These are phyloP conservation scores for Exephanes ischioxanthus DNA, from an alignment of 2,888 invertebrate species.

Conservation along the genomic window DNA sequence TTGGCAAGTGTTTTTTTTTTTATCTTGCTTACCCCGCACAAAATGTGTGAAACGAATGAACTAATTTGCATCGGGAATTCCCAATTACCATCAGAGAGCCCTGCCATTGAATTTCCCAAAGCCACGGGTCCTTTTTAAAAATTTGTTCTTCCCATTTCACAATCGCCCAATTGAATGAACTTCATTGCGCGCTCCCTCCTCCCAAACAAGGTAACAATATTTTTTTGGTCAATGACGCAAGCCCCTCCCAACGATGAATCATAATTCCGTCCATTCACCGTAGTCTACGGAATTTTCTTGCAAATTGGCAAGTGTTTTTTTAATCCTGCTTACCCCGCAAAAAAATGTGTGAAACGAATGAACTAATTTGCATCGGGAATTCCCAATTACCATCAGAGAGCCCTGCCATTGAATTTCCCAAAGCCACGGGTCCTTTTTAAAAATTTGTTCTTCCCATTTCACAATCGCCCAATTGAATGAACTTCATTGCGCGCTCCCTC, in stretches of 20 bases:
- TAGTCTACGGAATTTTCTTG: no score
- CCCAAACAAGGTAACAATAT: no score
- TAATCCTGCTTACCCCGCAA: not conserved
- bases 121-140: not conserved
- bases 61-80: not conserved
- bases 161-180: slow-evolving; percentile 16
- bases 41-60: not conserved
- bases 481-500: slow-evolving; percentile 2
- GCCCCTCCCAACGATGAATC: no score
- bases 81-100: not conserved
- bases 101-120: not conserved
- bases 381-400: not conserved
- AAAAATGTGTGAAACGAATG: not conserved
- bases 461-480: slow-evolving; percentile 11
- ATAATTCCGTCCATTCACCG: no score
- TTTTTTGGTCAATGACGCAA: no score
- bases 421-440: not conserved
- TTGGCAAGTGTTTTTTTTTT: not conserved
- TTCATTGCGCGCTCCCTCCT: not conserved
- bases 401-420: not conserved
- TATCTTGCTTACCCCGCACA: not conserved
- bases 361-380: not conserved
- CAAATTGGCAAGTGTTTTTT: not conserved
- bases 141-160: not conserved
- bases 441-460: not conserved